These are phyloP conservation scores for Sphenodon punctatus DNA, from an alignment of 2,797 vertebrate species.

Conservation along the genomic window DNA sequence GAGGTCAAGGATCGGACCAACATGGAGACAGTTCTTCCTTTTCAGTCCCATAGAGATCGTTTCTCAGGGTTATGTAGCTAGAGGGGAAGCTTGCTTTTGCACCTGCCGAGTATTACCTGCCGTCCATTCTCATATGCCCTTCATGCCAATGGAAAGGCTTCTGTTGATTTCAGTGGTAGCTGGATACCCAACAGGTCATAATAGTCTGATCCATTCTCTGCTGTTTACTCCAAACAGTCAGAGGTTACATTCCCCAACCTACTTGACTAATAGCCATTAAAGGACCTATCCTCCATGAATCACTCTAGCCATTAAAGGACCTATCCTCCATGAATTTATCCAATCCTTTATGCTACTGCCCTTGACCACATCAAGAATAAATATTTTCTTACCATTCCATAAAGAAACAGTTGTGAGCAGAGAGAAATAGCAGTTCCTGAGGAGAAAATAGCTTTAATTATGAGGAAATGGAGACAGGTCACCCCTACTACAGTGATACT, in stretches of 20 bases:
- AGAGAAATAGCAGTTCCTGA: neutral
- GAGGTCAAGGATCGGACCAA: slow-evolving; percentile 20
- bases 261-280: too few relatives aligned
- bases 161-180: neutral
- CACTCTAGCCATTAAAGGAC: too few relatives aligned
- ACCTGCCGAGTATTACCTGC: neutral
- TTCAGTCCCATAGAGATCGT: slow-evolving; percentile 1
- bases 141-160: neutral
- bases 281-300: too few relatives aligned
- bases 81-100: neutral
- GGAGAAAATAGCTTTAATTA: neutral
- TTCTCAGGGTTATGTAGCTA: neutral
- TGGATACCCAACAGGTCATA: too few relatives aligned
- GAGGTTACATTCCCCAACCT: too few relatives aligned
- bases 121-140: accelerated
- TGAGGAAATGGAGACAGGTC: neutral
- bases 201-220: too few relatives aligned
- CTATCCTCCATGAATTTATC: too few relatives aligned
- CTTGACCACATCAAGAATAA: neutral
- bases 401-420: neutral
- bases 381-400: neutral
- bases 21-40: neutral
- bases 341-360: too few relatives aligned
- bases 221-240: too few relatives aligned
- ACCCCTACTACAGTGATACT: neutral